Percentiles rank a stretch among this genome's conserved stretches.
Conservation (phyloP, 2,888 invertebrate species). For the Ormyrus pomaceus region DNA sequence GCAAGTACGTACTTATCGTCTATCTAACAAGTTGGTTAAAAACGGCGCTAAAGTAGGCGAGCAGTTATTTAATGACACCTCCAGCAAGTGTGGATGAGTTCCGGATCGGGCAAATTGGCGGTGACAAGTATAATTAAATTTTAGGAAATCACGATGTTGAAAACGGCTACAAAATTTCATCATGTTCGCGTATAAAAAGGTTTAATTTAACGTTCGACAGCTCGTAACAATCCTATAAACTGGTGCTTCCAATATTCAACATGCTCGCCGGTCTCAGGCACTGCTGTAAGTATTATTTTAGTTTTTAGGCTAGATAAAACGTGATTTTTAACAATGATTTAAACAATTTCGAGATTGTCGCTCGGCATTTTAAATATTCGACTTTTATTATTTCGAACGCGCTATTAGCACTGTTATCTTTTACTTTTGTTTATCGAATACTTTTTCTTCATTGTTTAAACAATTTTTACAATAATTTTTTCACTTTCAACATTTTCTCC, state of each 20-base stretch:
- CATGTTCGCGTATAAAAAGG: constrained; percentile 49
- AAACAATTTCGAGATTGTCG: too few relatives aligned
- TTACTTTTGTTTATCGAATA: neutral
- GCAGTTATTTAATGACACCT: constrained; percentile 32
- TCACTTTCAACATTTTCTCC: too few relatives aligned
- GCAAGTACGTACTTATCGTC: constrained; percentile 41
- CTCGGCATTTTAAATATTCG: neutral
- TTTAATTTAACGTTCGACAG: constrained; percentile 10
- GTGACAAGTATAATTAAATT: neutral
- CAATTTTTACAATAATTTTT: neutral
- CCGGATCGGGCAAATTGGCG: constrained; percentile 16
- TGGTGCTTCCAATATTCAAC: constrained; percentile 23
- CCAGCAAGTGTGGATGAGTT: constrained; percentile 30
- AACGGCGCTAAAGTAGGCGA: constrained; percentile 22
- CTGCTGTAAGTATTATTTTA: constrained; percentile 49
- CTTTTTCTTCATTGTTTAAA: constrained; percentile 10
- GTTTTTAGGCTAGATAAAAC: too few relatives aligned
- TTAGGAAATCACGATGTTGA: constrained; percentile 26
- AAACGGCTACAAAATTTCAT: constrained; percentile 47
- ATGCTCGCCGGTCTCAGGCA: constrained; percentile 40
- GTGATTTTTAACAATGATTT: too few relatives aligned
- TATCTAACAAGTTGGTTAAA: constrained; percentile 38
- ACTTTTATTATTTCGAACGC: too few relatives aligned
- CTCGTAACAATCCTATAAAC: neutral
- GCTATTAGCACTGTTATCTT: neutral